Base-by-base conservation (phyloP, 2,888 invertebrate species). In the Torymus auratus region DNA sequence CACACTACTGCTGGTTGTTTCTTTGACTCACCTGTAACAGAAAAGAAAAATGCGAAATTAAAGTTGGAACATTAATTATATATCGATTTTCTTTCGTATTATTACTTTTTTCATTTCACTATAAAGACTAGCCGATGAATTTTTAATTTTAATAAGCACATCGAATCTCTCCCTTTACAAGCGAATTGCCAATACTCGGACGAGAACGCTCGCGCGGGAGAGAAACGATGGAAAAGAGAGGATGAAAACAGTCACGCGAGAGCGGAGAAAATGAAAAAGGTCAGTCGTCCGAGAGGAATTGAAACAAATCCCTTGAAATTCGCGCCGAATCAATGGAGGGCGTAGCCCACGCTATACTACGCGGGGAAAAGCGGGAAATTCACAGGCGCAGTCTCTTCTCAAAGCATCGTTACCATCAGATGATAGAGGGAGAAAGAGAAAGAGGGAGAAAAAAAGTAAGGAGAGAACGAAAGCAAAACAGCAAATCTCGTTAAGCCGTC, bases 401-500 rank as follows among this genome's bases (percentile, higher is more conserved):
- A 28, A 28, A 28, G 28, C 28, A 28, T 28, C 28, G 28, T 2
- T 28, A 28, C 28, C 5, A 28, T 28, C 28, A 23, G 28, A 65
- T n/a, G 17, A 73, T 17, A 67, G 28, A 61, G 17, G 62, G 14
- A 56, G 15, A 20, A 68, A 14, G 14, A n/a, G 50, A 4, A 23
- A 56, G 28, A 14, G 20, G 53, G 3, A 55, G 11, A 11, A 56
- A 13, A 20, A 68, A 17, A 11, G 14, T 15, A 4, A 23, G 55
- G 17, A 14, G 15, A 62, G 11, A 41, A 14, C 15, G 28, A 69
- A 53, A 62, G 52, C 62, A 79, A 79, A 74, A 74, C 15, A 73
- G 20, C 77, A 64, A 20, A 77, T 73, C 69, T 62, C 62, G 69
- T 73, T 74, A 52, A 68, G 62, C 56, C n/a, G 41, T 61, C 73